Evolutionary conservation across 2,888 invertebrate genomes (phyloP).

Genomic region (Hoplodrina ambigua): DNA sequence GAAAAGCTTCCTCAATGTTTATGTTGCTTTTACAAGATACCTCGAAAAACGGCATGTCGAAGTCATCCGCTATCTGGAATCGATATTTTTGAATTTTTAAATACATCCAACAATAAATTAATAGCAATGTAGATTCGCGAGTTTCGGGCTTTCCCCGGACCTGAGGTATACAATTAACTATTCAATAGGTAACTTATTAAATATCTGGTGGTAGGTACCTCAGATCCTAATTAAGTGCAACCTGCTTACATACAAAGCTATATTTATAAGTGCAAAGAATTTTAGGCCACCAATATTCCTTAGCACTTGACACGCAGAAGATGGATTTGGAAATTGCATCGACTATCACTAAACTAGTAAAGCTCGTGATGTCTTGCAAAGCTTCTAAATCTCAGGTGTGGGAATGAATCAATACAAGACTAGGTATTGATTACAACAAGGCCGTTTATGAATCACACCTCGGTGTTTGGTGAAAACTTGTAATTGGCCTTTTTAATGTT

Average conservation of each 20-base stretch:
- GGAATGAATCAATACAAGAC: neutral
- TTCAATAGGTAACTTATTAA: too few relatives aligned
- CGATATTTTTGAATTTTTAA: neutral
- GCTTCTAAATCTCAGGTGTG: neutral
- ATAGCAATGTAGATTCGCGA: too few relatives aligned
- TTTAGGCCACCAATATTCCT: too few relatives aligned
- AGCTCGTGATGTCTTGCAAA: slow-evolving; percentile 26
- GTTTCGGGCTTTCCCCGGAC: too few relatives aligned
- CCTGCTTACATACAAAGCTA: too few relatives aligned
- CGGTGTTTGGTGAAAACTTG: neutral
- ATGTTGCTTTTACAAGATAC: slow-evolving; percentile 96
- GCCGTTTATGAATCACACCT: neutral
- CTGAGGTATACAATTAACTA: too few relatives aligned
- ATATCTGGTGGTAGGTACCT: too few relatives aligned
- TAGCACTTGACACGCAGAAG: too few relatives aligned
- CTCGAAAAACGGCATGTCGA: slow-evolving; percentile 97
- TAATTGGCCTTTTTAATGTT: too few relatives aligned
- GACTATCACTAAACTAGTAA: neutral
- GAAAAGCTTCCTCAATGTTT: slow-evolving; percentile 95
- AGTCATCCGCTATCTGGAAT: slow-evolving; percentile 95
- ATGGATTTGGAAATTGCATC: slow-evolving; percentile 2
- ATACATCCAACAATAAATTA: neutral
- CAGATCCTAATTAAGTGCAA: too few relatives aligned
- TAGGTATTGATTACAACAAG: slow-evolving; percentile 3
- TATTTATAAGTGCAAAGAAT: too few relatives aligned